phyloP scores from a whole-genome alignment of 2,797 vertebrate species.

The Salmo trutta region DNA sequence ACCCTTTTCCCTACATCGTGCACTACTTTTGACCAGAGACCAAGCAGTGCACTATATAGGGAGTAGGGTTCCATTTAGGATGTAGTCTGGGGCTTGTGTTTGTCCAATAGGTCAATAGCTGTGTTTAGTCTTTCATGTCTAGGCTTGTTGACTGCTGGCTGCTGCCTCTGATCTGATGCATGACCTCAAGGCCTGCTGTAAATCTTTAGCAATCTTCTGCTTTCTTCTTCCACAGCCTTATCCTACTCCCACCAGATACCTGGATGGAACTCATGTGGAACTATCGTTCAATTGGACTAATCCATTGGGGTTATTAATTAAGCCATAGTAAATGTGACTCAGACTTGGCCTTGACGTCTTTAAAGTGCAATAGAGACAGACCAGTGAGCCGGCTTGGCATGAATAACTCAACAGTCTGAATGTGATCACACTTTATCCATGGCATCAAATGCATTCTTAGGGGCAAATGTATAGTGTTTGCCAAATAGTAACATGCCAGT shows the following conservation, averaged over 20 bases:
- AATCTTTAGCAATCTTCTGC: slow-evolving; percentile 21
- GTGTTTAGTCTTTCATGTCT: slow-evolving; percentile 28
- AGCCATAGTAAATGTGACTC: neutral
- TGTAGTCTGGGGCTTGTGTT: neutral
- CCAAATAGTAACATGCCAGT: neutral
- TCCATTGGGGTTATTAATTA: neutral
- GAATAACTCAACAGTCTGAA: neutral
- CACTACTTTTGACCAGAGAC: neutral
- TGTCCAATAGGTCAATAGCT: slow-evolving; percentile 17
- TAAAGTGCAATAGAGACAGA: neutral
- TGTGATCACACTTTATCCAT: neutral
- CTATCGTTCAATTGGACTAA: neutral
- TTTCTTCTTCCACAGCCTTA: neutral
- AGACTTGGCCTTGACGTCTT: neutral
- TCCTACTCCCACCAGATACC: neutral
- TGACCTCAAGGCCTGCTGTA: too few relatives aligned
- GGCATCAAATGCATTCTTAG: neutral
- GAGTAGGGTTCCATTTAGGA: neutral
- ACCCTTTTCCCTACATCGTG: neutral
- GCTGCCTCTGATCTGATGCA: slow-evolving; percentile 16
- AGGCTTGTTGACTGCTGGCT: slow-evolving; percentile 17
- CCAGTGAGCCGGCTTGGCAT: neutral
- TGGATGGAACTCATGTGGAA: neutral
- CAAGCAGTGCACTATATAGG: neutral
- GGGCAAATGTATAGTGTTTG: neutral